Evolutionary conservation across 2,888 invertebrate species (phyloP), one percentile per base, ranked within the genome.

Genomic region (Eilema depressum): DNA sequence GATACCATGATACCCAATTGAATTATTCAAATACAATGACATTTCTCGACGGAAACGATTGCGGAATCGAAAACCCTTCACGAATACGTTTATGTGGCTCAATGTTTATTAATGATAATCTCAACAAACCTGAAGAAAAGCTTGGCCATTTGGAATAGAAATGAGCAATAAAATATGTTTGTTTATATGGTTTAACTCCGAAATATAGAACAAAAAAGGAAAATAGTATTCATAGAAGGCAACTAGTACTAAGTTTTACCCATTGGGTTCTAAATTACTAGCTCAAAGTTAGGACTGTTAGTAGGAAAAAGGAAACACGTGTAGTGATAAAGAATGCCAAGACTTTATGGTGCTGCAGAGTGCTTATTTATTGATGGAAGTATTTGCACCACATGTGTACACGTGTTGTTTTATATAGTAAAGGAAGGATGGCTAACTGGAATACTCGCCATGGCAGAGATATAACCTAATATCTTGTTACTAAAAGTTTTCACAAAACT

Each of bases 21-120:
- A 71, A 60, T 72, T 78, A 74, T 77, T 79, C 71, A 79, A 74
- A 73, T 61, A 63, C 63, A 61, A 64, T 67, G 63, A 60, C 66
- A 57, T 61, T 53, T n/a, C 71, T 75, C 69, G 74, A 74, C 70
- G 76, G 78, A 69, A n/a, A 67, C 33, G 62, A 69, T 69, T 67
- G 20, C 53, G 41, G 72, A 70, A 69, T 65, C 47, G 63, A 70
- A 64, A 64, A 56, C 28, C 28, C 53, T 64, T n/a, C 28, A 26
- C 28, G 53, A 53, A 64, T 56, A 64, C 20, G 28, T 63, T 64
- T n/a, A 23, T 20, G 20, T 28, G 47, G 20, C 20, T 30, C 20
- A 53, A 53, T 53, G 53, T n/a, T n/a, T 62, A 33, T 62, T 62
- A 62, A 62, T 62, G 62, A 33, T 33, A 59, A 59, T 59, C 26